These are phyloP conservation scores for Drosophila pseudotakahashii DNA, from an alignment of 2,888 invertebrate genomes.

Conservation along the genomic window DNA sequence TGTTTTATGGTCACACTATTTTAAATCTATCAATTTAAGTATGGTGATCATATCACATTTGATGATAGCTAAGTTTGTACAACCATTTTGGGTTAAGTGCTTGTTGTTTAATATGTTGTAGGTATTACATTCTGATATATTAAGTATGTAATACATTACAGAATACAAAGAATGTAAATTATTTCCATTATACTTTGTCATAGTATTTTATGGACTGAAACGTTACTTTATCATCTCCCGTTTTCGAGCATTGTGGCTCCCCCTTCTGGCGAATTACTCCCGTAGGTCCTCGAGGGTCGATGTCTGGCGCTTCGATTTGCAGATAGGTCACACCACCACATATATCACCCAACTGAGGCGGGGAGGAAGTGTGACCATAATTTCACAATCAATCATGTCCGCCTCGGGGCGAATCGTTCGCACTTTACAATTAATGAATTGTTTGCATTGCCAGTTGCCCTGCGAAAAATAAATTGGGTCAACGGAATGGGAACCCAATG, in stretches of 20 bases:
- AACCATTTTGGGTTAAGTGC: background rate
- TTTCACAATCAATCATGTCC: slow-evolving; percentile 51
- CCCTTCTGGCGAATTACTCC: slow-evolving; percentile 1
- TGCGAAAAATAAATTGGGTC: slow-evolving; percentile 54
- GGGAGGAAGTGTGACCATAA: slow-evolving; percentile 2
- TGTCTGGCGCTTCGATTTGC: slow-evolving; percentile 6
- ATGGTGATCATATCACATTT: no score
- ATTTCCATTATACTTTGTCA: background rate
- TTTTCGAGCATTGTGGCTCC: background rate
- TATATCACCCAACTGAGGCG: slow-evolving; percentile 28
- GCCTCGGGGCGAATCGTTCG: slow-evolving; percentile 30
- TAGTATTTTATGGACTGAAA: background rate
- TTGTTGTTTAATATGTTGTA: background rate
- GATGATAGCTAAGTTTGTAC: no score
- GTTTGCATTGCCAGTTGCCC: slow-evolving; percentile 34
- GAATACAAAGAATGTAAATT: background rate
- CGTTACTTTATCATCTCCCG: slow-evolving; percentile 3
- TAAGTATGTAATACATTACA: no score
- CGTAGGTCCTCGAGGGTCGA: slow-evolving; percentile 8
- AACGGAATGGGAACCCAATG: slow-evolving; percentile 10
- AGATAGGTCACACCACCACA: slow-evolving; percentile 42
- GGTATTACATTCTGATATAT: background rate
- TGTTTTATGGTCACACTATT: background rate
- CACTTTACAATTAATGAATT: slow-evolving; percentile 55
- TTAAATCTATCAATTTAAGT: no score